phyloP scores from a whole-genome alignment of 2,888 invertebrate species.

The Eristalis arbustorum region DNA sequence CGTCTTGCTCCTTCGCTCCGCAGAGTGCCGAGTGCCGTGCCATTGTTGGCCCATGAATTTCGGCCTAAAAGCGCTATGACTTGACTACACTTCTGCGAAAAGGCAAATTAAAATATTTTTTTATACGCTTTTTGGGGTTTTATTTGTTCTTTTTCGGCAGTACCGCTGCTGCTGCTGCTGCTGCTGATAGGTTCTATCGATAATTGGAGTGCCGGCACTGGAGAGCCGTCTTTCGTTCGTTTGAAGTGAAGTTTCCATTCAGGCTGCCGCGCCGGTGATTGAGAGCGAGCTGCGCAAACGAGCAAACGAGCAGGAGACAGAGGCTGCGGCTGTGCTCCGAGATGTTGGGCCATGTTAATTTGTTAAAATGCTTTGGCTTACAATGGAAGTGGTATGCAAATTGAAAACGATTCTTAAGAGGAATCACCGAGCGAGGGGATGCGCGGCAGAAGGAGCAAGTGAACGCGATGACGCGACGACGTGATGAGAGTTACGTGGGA shows the following conservation, averaged over 20 bases:
- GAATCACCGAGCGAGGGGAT: not conserved
- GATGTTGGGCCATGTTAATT: constrained; percentile 39
- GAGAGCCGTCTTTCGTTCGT: constrained; percentile 22
- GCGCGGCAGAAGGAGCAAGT: not conserved
- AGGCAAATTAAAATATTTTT: constrained; percentile 44
- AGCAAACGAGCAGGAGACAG: not conserved
- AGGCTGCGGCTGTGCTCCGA: not conserved
- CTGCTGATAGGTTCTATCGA: constrained; percentile 37
- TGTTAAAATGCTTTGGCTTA: constrained; percentile 41
- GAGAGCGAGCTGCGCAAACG: not conserved
- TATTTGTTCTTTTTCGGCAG: constrained; percentile 23
- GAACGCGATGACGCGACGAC: not conserved
- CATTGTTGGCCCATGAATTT: constrained; percentile 26
- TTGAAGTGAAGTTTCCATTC: constrained; percentile 30
- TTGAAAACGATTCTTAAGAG: constrained; percentile 29
- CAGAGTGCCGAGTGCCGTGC: constrained; percentile 13
- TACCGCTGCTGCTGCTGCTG: not conserved
- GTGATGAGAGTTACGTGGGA: not conserved
- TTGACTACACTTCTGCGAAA: constrained; percentile 64
- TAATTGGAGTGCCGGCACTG: constrained; percentile 34
- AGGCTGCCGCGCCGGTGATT: constrained; percentile 4
- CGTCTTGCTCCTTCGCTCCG: not conserved
- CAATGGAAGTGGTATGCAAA: constrained; percentile 50
- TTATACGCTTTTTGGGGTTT: not conserved
- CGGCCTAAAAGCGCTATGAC: constrained; percentile 29